phyloP scores from a whole-genome alignment of 1,140 invertebrate species.

The Epicauta chinensis region DNA sequence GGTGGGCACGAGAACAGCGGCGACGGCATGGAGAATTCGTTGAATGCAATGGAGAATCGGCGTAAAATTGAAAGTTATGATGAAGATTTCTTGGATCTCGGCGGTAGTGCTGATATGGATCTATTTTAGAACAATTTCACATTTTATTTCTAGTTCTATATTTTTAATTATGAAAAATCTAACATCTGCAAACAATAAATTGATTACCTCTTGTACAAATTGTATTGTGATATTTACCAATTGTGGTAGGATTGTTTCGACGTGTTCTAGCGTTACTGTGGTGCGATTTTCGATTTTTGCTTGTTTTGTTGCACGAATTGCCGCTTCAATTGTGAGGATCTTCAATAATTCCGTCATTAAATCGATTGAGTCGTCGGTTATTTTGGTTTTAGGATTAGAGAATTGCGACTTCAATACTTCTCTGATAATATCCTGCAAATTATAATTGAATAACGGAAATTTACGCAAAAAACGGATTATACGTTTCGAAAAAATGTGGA shows the following conservation, averaged over 20 bases:
- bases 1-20: slow-evolving; percentile 63
- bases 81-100: slow-evolving; percentile 65
- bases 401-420: slow-evolving; percentile 38
- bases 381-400: slow-evolving; percentile 39
- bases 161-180: slow-evolving; percentile 24
- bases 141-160: slow-evolving; percentile 4
- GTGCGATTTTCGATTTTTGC: slow-evolving; percentile 42
- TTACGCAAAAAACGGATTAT: background rate
- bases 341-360: slow-evolving; percentile 46
- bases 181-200: slow-evolving; percentile 27
- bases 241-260: slow-evolving; percentile 33
- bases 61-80: slow-evolving; percentile 47
- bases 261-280: slow-evolving; percentile 25
- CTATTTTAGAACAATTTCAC: slow-evolving; percentile 48
- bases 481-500: background rate
- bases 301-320: slow-evolving; percentile 44
- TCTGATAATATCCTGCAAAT: slow-evolving; percentile 36
- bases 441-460: too few relatives aligned
- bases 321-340: slow-evolving; percentile 46
- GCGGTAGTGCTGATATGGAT: slow-evolving; percentile 65
- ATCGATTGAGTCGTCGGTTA: slow-evolving; percentile 36
- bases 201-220: slow-evolving; percentile 5
- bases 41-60: slow-evolving; percentile 2
- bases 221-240: slow-evolving; percentile 22
- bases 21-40: slow-evolving; percentile 47